Conservation (phyloP, 2,888 invertebrate species). For the Harpalus rubripes region DNA sequence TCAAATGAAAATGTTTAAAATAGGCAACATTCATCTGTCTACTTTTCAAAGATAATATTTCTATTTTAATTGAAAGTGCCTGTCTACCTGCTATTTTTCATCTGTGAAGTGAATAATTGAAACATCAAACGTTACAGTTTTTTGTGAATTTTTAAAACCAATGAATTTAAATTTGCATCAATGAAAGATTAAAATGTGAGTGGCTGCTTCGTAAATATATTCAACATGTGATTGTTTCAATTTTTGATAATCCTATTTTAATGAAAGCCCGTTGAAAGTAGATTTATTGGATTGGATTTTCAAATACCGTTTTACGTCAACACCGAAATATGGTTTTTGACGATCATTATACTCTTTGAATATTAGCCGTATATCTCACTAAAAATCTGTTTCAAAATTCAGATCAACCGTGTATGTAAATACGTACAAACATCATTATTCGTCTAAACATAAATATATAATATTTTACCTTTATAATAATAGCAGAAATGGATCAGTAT, state of each 20-base stretch:
- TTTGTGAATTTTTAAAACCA: neutral
- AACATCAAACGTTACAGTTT: neutral
- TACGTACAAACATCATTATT: too few relatives aligned
- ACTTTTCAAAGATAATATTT: too few relatives aligned
- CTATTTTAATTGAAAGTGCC: too few relatives aligned
- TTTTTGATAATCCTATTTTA: constrained; percentile 4
- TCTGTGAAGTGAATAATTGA: too few relatives aligned
- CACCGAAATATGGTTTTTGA: neutral
- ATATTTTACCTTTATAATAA: neutral
- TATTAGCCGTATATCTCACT: too few relatives aligned
- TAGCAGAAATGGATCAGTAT: neutral
- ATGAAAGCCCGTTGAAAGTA: neutral
- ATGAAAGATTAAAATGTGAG: neutral
- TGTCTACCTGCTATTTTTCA: too few relatives aligned
- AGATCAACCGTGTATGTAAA: too few relatives aligned
- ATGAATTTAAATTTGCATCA: neutral
- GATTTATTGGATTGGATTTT: neutral
- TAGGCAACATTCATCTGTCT: too few relatives aligned
- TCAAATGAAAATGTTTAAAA: too few relatives aligned
- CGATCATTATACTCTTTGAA: neutral
- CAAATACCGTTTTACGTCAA: neutral
- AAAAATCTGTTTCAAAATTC: too few relatives aligned
- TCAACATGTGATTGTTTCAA: constrained; percentile 6
- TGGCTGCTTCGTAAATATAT: neutral
- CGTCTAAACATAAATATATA: neutral